phyloP scores from a whole-genome alignment of 2,113 vertebrate species.

The Pluvialis apricaria region DNA sequence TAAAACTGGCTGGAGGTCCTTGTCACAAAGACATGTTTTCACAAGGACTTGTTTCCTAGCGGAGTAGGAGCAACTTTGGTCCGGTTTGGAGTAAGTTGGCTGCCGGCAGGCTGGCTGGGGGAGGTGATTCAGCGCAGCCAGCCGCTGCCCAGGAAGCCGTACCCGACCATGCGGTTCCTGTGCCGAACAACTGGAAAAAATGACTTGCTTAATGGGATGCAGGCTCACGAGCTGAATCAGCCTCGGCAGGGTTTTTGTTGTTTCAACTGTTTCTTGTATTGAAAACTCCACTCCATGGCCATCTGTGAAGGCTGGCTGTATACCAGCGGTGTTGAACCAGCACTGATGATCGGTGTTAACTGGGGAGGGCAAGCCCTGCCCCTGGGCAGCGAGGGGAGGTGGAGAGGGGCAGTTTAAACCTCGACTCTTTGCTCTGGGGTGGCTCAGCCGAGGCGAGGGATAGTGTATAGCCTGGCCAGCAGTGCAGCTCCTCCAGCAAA shows the following conservation, averaged over 20 bases:
- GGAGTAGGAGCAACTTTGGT: not conserved
- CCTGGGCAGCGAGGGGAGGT: not conserved
- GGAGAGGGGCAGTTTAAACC: not conserved
- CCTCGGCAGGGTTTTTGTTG: conserved; percentile 6
- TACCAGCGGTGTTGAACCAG: not conserved
- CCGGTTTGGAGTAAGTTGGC: not conserved
- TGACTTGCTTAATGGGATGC: conserved; percentile 45
- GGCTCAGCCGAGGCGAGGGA: accelerated
- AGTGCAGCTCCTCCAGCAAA: not conserved
- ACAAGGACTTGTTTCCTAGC: not conserved
- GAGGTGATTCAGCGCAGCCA: not conserved
- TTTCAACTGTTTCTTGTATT: conserved; percentile 22
- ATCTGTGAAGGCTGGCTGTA: conserved; percentile 2
- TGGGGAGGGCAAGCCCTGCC: not conserved
- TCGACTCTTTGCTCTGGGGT: not conserved
- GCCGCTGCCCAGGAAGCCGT: not conserved
- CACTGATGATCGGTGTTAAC: not conserved
- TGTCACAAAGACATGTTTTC: not conserved
- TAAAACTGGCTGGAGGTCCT: not conserved
- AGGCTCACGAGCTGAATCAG: conserved; percentile 35
- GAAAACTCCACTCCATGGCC: not conserved
- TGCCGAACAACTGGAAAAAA: conserved; percentile 23
- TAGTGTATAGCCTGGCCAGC: not conserved
- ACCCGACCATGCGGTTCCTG: not conserved
- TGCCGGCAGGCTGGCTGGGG: not conserved